Evolutionary conservation across 92 coral and sea anemone genomes (phyloP).

Genomic region (Parazoanthus darwini): DNA sequence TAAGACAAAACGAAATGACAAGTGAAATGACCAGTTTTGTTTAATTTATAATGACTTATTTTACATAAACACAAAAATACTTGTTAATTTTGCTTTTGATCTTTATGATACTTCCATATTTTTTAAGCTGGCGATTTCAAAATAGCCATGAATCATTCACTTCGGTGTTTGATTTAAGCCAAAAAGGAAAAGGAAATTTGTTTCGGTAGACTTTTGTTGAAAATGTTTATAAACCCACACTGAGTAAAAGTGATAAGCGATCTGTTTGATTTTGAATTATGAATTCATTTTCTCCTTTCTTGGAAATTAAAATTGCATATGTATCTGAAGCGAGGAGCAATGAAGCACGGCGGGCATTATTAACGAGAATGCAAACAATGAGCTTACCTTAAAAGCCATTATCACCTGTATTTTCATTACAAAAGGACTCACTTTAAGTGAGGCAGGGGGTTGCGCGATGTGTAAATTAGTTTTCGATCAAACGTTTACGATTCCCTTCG

Average conservation of each 20-base stretch:
- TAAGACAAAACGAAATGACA: neutral
- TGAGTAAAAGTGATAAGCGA: neutral
- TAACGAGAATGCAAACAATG: slow-evolving; percentile 37
- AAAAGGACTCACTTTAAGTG: slow-evolving; percentile 40
- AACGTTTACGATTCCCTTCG: neutral
- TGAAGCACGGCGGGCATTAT: slow-evolving; percentile 38
- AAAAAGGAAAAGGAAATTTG: neutral
- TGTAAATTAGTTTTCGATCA: slow-evolving; percentile 7
- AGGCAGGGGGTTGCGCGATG: slow-evolving; percentile 22
- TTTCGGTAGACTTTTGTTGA: neutral
- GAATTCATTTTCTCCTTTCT: slow-evolving; percentile 14
- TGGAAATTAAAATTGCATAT: slow-evolving; percentile 41
- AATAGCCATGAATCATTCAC: neutral
- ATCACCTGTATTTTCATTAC: slow-evolving; percentile 41
- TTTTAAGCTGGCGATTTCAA: neutral
- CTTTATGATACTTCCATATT: neutral
- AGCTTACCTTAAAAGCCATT: slow-evolving; percentile 46
- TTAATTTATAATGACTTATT: neutral
- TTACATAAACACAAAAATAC: slow-evolving; percentile 2
- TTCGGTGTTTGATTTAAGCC: neutral
- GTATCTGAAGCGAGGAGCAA: slow-evolving; percentile 24
- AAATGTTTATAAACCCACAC: neutral
- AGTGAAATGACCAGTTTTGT: neutral
- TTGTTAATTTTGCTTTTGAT: neutral
- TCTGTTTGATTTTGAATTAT: slow-evolving; percentile 16